Percentiles rank a stretch among this genome's conserved stretches.
phyloP scores from a whole-genome alignment of 1,140 invertebrate species.

The Nylanderia fulva region DNA sequence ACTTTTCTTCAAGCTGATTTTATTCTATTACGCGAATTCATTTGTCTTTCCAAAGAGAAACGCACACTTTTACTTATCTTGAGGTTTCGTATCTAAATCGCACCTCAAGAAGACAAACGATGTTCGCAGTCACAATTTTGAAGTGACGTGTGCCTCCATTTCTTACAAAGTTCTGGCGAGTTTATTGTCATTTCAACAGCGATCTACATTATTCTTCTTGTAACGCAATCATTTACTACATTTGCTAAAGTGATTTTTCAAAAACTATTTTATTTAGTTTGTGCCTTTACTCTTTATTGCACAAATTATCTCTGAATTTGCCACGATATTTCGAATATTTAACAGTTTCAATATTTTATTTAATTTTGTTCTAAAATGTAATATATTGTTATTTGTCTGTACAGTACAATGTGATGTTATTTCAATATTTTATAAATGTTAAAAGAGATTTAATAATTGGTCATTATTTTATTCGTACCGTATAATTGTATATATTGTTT shows the following conservation, averaged over 20 bases:
- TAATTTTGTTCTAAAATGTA: not conserved
- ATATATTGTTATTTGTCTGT: not conserved
- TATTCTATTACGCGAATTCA: constrained; percentile 80
- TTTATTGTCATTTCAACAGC: constrained; percentile 10
- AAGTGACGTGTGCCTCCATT: constrained; percentile 48
- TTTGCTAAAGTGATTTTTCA: constrained; percentile 20
- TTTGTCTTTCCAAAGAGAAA: constrained; percentile 72
- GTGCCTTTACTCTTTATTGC: constrained; percentile 57
- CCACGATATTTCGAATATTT: constrained; percentile 14
- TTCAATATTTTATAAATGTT: not conserved
- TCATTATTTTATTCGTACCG: not conserved
- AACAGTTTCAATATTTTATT: not conserved
- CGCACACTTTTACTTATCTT: constrained; percentile 51
- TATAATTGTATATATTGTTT: too few species aligned
- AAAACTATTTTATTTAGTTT: not conserved
- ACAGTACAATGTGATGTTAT: too few species aligned
- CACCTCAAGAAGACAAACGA: constrained; percentile 61
- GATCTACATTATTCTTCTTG: constrained; percentile 24
- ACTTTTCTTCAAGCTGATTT: constrained; percentile 66
- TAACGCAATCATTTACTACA: constrained; percentile 4
- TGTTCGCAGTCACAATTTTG: constrained; percentile 39
- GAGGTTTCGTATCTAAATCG: constrained; percentile 23
- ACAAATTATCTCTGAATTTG: not conserved
- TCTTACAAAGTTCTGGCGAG: constrained; percentile 30
- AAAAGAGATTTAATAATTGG: not conserved